A percentile compares a stretch with the other conserved stretches of the same genome.
Conservation (phyloP, 2,113 vertebrate genomes). For the Myxocyprinus asiaticus region DNA sequence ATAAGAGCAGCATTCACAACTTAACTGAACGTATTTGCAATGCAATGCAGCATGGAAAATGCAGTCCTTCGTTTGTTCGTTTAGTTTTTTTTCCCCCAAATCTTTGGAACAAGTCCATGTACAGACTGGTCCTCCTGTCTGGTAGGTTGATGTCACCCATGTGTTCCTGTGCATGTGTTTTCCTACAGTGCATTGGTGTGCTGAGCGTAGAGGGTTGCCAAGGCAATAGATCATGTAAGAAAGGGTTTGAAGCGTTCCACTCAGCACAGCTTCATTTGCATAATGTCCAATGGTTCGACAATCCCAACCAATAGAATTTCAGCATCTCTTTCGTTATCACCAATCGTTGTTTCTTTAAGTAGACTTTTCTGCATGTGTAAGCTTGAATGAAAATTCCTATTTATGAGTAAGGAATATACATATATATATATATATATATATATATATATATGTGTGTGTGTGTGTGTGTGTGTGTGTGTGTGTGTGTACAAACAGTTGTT, state of each 20-base stretch:
- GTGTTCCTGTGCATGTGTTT: conserved; percentile 19
- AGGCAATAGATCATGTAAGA: conserved; percentile 44
- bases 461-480: neutral
- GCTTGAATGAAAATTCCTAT: conserved; percentile 17
- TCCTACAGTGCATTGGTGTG: conserved; percentile 49
- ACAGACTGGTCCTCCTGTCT: conserved; percentile 22
- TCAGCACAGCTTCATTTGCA: conserved; percentile 57
- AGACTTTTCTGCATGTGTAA: conserved; percentile 26
- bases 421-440: neutral
- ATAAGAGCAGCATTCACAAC: conserved; percentile 67
- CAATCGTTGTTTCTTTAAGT: conserved; percentile 29
- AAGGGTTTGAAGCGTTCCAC: conserved; percentile 42
- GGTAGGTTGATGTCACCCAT: conserved; percentile 20
- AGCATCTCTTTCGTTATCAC: conserved; percentile 25
- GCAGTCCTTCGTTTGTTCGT: conserved; percentile 32
- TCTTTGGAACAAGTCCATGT: neutral
- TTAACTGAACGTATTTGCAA: conserved; percentile 73
- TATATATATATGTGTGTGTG: too few relatives aligned
- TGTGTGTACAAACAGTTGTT: conserved; percentile 39
- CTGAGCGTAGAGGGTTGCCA: conserved; percentile 48
- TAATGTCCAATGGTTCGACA: conserved; percentile 49
- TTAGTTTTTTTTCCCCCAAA: neutral
- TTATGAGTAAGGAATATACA: conserved; percentile 44
- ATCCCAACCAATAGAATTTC: conserved; percentile 42
- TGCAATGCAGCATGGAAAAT: conserved; percentile 71